Evolutionary conservation across 2,797 vertebrate genomes (phyloP), one percentile per base, ranked within the genome.

Genomic region (Falco novaeseelandiae): DNA sequence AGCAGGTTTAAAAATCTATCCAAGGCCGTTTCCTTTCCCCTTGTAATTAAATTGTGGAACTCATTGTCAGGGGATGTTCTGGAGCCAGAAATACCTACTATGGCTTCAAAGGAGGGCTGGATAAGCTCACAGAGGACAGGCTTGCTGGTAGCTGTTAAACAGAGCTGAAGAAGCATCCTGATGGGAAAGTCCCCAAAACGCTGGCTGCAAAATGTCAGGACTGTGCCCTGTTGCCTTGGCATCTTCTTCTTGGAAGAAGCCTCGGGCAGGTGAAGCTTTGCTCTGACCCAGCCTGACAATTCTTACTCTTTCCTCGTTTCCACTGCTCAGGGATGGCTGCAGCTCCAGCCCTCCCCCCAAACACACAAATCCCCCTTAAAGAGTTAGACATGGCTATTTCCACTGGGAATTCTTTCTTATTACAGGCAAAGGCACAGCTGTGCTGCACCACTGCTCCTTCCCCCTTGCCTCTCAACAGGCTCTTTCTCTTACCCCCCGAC

Each of bases 81-180:
- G 83, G 70, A 92, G 90, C 95, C 96, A 96, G 81, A 96, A 95
- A 96, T 89, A 95, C 86, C 86, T 90, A 36, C 3, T 38, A 38
- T 38, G 3, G 88, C 84, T 89, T 81, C 92, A 72, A 76, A 93
- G 88, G 21, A 87, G 66, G 77, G 23, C 88, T 83, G 92, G 90
- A 59, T 44, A 89, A 89, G 58, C 86, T 95, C 93, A 91, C 1
- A 1, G 77, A 88, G 58, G 85, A 88, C 73, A 88, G 69, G 82
- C 77, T 81, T 6, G 2, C n/a, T 65, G 70, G 61, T 46, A 65
- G 36, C 66, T 76, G 51, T 89, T 79, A 76, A 92, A 88, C 52
- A 83, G 67, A 40, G 34, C 52, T 70, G 87, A 81, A 8, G 58
- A 90, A 88, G 55, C 34, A 46, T 90, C 49, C 55, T 70, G 84